Evolutionary conservation across 2,888 invertebrate genomes (phyloP).

Genomic region (Pardosa pseudoannulata): DNA sequence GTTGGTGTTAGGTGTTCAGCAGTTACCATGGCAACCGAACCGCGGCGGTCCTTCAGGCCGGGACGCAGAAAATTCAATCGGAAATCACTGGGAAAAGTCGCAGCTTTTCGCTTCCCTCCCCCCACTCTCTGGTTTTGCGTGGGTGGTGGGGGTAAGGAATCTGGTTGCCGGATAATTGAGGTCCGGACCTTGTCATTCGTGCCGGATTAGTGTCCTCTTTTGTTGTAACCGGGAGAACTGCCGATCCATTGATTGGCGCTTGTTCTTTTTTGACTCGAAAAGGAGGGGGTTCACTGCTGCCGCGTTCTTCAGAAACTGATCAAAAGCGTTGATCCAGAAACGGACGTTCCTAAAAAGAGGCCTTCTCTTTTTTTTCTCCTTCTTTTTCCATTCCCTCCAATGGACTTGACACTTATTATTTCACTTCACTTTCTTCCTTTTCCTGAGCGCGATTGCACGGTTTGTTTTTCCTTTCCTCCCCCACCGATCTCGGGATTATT

Average conservation of each 20-base stretch:
- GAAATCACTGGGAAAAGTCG: constrained; percentile 64
- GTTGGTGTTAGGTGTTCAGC: constrained; percentile 67
- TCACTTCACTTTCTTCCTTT: background rate
- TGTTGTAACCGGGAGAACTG: constrained; percentile 42
- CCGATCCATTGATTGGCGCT: constrained; percentile 57
- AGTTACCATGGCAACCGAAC: constrained; percentile 50
- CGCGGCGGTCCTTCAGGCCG: constrained; percentile 63
- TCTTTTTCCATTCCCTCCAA: background rate
- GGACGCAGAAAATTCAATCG: constrained; percentile 55
- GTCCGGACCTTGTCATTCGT: constrained; percentile 72
- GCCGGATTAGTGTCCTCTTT: constrained; percentile 71
- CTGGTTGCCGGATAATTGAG: constrained; percentile 70
- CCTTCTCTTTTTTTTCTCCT: no score
- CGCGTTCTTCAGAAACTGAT: constrained; percentile 13
- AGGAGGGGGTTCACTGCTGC: no score
- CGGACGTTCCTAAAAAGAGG: no score
- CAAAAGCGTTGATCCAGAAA: constrained; percentile 22
- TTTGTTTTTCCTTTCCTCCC: background rate
- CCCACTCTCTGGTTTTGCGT: constrained; percentile 34
- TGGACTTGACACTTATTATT: constrained; percentile 8
- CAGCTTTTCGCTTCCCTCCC: constrained; percentile 27
- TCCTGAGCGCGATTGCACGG: background rate
- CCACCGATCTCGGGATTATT: background rate
- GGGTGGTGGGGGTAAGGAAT: constrained; percentile 19
- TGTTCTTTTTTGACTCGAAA: constrained; percentile 31